Percentiles rank a stretch among this genome's conserved stretches.
Evolutionary conservation across 2,888 invertebrate species (phyloP).

Genomic region (Argyra leucocephala): DNA sequence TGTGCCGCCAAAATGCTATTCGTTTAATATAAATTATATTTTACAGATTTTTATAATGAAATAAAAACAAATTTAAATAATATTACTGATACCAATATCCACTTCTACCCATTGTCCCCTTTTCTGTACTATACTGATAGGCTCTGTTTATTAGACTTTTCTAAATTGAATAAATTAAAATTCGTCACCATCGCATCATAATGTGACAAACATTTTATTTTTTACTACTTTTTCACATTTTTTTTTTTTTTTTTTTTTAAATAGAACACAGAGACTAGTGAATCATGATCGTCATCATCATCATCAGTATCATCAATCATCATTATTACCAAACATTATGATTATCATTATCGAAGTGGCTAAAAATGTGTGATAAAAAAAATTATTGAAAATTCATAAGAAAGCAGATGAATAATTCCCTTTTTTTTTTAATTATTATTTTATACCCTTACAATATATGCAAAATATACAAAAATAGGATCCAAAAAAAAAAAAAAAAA

Average conservation of each 20-base stretch:
- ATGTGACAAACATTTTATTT: no score
- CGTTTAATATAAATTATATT: neutral
- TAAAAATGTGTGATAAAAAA: neutral
- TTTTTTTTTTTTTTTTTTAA: neutral
- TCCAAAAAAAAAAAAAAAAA: no score
- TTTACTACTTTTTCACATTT: no score
- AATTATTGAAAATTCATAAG: neutral
- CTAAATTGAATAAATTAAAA: neutral
- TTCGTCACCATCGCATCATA: neutral
- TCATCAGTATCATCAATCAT: neutral
- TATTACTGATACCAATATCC: no score
- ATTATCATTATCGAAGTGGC: no score
- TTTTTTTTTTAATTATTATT: no score
- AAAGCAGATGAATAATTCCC: neutral
- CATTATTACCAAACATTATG: no score
- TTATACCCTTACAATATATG: no score
- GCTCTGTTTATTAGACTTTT: neutral
- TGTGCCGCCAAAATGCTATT: neutral
- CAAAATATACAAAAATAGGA: no score
- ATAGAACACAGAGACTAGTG: neutral
- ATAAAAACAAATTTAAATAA: neutral
- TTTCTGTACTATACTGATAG: no score
- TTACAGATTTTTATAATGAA: neutral
- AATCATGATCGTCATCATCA: neutral
- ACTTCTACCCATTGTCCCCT: no score